Evolutionary conservation across 53 echinoderm and acorn worm species (phyloP).

Genomic region (Mesocentrotus franciscanus): DNA sequence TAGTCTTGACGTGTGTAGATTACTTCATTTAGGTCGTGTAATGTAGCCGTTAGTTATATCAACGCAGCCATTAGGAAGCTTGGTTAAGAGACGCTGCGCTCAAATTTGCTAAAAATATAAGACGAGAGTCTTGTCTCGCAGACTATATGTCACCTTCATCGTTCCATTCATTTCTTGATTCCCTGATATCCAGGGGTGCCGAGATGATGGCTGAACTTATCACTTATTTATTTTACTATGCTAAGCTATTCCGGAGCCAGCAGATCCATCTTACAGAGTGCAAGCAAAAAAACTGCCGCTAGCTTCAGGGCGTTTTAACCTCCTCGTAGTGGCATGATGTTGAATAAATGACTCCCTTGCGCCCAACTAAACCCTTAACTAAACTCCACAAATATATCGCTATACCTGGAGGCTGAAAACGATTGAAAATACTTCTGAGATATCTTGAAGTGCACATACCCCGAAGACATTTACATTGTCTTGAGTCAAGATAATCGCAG

Average conservation of each 20-base stretch:
- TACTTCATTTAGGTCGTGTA: too few relatives aligned
- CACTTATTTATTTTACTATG: constrained; percentile 45
- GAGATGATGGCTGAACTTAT: constrained; percentile 41
- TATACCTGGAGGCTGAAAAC: constrained; percentile 42
- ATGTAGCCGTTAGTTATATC: background rate
- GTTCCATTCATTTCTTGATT: background rate
- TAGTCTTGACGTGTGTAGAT: too few relatives aligned
- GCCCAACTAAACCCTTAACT: constrained; percentile 39
- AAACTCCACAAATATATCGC: constrained; percentile 46
- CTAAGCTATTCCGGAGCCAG: constrained; percentile 51
- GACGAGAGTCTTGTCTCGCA: background rate
- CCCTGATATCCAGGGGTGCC: constrained; percentile 18
- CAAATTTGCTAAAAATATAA: background rate
- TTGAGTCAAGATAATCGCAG: constrained; percentile 35
- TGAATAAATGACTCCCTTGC: constrained; percentile 53
- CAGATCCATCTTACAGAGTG: constrained; percentile 24
- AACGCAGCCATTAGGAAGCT: background rate
- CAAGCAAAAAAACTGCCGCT: constrained; percentile 6
- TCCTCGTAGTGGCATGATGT: constrained; percentile 1
- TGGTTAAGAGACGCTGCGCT: background rate
- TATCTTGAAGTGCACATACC: constrained; percentile 53
- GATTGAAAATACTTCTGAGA: constrained; percentile 56
- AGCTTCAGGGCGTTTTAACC: constrained; percentile 46
- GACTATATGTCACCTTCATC: background rate
- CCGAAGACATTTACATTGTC: constrained; percentile 34